A percentile compares a stretch with the other conserved stretches of the same genome.
Evolutionary conservation across 2,888 invertebrate genomes (phyloP).

Genomic region (Sarcophaga caerulescens): DNA sequence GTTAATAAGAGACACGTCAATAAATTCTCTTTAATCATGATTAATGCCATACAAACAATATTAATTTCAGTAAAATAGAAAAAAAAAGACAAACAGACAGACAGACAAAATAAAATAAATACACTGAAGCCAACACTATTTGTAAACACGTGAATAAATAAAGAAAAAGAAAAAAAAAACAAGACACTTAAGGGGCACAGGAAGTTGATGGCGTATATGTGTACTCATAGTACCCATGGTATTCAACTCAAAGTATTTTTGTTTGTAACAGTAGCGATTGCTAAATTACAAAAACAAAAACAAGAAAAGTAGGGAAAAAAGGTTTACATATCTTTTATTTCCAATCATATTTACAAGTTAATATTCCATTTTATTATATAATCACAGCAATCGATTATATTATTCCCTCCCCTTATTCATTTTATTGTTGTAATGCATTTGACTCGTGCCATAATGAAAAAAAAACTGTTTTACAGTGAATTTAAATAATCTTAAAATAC

Average conservation of each 20-base stretch:
- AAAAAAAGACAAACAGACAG: not conserved
- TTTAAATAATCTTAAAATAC: not conserved
- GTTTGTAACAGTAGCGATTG: not conserved
- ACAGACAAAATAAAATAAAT: not conserved
- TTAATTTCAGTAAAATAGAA: not conserved
- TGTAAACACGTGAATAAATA: not conserved
- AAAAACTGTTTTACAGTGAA: not conserved
- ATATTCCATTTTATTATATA: conserved; percentile 21
- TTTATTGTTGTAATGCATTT: not conserved
- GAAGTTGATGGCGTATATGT: not conserved
- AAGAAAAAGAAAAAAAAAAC: not conserved
- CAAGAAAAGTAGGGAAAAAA: not conserved
- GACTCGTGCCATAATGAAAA: conserved; percentile 28
- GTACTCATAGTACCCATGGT: too few species aligned
- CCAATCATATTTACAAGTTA: conserved; percentile 9
- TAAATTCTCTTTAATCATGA: conserved; percentile 10
- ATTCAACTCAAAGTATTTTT: too few species aligned
- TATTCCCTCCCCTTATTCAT: not conserved
- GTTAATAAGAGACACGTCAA: not conserved
- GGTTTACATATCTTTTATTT: conserved; percentile 25
- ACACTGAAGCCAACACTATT: not conserved
- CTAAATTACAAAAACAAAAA: not conserved
- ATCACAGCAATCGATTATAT: not conserved
- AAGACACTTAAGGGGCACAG: not conserved
- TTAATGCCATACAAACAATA: not conserved